Evolutionary conservation across 2,113 vertebrate genomes (phyloP), one percentile per base, ranked within the genome.

Genomic region (Dasypus novemcinctus): DNA sequence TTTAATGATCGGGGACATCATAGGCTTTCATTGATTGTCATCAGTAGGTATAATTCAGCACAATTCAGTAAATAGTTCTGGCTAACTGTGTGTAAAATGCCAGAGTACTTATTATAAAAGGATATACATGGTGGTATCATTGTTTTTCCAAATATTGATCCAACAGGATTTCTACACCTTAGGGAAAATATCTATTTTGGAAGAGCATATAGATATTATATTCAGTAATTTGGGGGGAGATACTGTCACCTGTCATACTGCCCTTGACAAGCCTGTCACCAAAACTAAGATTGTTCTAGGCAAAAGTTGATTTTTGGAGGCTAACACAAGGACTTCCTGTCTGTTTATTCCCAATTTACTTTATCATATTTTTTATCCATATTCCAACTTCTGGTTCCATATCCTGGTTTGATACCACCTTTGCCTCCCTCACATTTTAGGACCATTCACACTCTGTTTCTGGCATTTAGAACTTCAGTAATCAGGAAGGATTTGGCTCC

Each of bases 31-130:
- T 0, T 41, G 3, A 20, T n/a, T 68, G 33, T 76, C 49, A 54
- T 81, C 25, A 31, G 20, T 29, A 66, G 21, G 1, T 31, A 41
- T 75, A 36, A 20, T 81, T 80, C 25, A 59, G 2, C n/a, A 68
- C 63, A 25, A 33, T 74, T 95, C 91, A 91, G 79, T 92, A 75
- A 90, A 93, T 41, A 88, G 21, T 23, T 18, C 31, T 85, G 46
- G 78, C 46, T 80, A 84, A n/a, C 38, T 74, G 14, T 8, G 2
- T 66, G 7, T 84, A 36, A 69, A 81, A 90, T 61, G 14, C 12
- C 46, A 82, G 23, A 41, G 17, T 83, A 63, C 10, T 59, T 95
- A 13, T 31, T 90, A 52, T 1, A 68, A 75, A 75, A 49, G 12
- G 27, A 33, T 68, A 27, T 9, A 14, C 33, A 79, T 7, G 88